These are phyloP conservation scores for Ormyrus labotus DNA, from an alignment of 2,888 invertebrate species.

Conservation along the genomic window DNA sequence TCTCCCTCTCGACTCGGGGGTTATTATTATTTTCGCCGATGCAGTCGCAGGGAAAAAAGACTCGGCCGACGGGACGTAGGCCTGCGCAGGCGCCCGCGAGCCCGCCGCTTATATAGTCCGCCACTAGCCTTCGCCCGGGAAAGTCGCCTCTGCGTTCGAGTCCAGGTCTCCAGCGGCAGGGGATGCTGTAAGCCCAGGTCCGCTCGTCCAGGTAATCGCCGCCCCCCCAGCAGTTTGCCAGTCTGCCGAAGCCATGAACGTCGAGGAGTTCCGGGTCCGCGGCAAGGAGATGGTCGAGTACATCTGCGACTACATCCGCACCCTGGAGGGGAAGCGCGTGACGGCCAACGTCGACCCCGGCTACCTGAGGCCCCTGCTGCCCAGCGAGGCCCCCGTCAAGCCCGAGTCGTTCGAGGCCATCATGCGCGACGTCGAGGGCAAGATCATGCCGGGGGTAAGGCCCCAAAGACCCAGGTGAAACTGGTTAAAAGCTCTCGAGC, in stretches of 20 bases:
- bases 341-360: constrained; percentile 95
- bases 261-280: constrained; percentile 89
- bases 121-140: constrained; percentile 59
- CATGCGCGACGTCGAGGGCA: constrained; percentile 91
- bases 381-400: constrained; percentile 87
- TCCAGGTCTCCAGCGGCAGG: not conserved
- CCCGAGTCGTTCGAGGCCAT: constrained; percentile 92
- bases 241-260: constrained; percentile 82
- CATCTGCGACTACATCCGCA: constrained; percentile 85
- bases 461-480: no score
- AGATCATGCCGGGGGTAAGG: constrained; percentile 93
- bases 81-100: constrained; percentile 64
- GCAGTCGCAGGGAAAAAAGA: no score
- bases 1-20: no score
- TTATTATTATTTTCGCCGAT: no score
- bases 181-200: no score
- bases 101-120: constrained; percentile 67
- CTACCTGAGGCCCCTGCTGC: constrained; percentile 87
- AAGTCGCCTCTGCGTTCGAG: constrained; percentile 52
- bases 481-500: no score
- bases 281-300: constrained; percentile 98
- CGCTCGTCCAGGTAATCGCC: no score
- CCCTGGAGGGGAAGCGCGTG: constrained; percentile 87
- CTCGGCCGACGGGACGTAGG: constrained; percentile 67
- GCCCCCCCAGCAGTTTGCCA: not conserved